Evolutionary conservation across 1,140 invertebrate genomes (phyloP).

Genomic region (Macrocentrus cingulum): DNA sequence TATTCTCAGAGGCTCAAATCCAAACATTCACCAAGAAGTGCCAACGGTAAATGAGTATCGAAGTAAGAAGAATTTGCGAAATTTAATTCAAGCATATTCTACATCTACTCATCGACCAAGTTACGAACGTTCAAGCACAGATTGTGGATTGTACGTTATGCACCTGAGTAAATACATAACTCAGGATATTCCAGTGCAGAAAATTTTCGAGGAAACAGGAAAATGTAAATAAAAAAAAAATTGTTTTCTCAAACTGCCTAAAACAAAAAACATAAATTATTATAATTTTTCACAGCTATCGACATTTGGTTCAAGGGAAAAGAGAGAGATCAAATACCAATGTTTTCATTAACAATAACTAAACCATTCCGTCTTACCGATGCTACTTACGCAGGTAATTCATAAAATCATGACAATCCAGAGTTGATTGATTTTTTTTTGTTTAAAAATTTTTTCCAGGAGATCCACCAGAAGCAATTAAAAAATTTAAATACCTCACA

Average conservation of each 20-base stretch:
- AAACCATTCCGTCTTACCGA: conserved; percentile 45
- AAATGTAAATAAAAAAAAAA: conserved; percentile 39
- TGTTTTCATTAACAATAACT: conserved; percentile 43
- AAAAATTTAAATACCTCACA: conserved; percentile 33
- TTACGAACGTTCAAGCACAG: conserved; percentile 39
- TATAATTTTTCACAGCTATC: conserved; percentile 36
- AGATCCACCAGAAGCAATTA: conserved; percentile 21
- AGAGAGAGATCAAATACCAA: conserved; percentile 47
- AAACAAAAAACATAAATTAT: conserved; percentile 15
- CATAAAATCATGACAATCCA: background rate
- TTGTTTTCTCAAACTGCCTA: background rate
- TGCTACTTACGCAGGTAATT: conserved; percentile 37
- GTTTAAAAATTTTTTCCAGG: conserved; percentile 28
- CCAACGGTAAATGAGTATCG: conserved; percentile 43
- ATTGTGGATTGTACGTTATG: conserved; percentile 43
- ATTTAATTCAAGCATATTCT: conserved; percentile 49
- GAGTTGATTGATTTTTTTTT: background rate
- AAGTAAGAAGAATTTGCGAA: conserved; percentile 42
- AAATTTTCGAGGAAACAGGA: conserved; percentile 47
- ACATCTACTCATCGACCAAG: conserved; percentile 46
- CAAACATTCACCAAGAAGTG: conserved; percentile 42
- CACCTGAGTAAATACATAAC: conserved; percentile 46
- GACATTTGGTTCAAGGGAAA: conserved; percentile 41
- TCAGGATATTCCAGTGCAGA: conserved; percentile 41
- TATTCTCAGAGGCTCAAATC: conserved; percentile 43